Evolutionary conservation across 2,888 invertebrate species (phyloP), one percentile per base, ranked within the genome.

Genomic region (Apotomis turbidana): DNA sequence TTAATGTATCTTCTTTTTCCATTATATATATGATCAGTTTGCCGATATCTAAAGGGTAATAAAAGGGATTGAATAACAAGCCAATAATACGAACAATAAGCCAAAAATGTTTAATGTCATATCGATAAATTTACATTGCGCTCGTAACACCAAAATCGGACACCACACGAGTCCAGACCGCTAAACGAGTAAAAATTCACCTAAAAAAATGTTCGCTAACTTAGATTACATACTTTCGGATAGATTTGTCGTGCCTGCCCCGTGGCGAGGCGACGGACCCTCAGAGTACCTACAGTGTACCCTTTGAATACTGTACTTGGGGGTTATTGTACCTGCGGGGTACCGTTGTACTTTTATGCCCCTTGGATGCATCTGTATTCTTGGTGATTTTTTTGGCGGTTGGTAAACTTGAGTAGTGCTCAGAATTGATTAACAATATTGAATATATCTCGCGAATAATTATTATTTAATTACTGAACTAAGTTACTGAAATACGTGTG

Each of bases 61-160:
- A 1, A 44, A 46, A 36, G 36, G 44, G n/a, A 13, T 64, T 71
- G 71, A 83, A 85, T 85, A 85, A 87, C 80, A 88, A 88, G 80
- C 82, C 86, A 91, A 90, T 88, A 90, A 93, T 90, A 91, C 91
- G 85, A 91, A 91, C 88, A 87, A 87, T 93, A 93, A 93, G 93
- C 93, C 93, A 93, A 93, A 93, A 93, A 90, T 90, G 91, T 93
- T 92, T 93, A 93, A 93, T 93, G 90, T 92, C 87, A 90, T 91
- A 91, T 90, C 84, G 87, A 90, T 93, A 91, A 91, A 90, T 93
- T 88, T 93, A 93, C 93, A 93, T 88, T 87, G 91, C 90, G 87
- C 87, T 86, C 85, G 86, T 87, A 89, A 92, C 91, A 92, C 90
- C 91, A 89, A 90, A 86, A 85, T 87, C 87, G 90, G 88, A 88